Evolutionary conservation across 2,888 invertebrate genomes (phyloP).

Genomic region (Phorcus lineatus): DNA sequence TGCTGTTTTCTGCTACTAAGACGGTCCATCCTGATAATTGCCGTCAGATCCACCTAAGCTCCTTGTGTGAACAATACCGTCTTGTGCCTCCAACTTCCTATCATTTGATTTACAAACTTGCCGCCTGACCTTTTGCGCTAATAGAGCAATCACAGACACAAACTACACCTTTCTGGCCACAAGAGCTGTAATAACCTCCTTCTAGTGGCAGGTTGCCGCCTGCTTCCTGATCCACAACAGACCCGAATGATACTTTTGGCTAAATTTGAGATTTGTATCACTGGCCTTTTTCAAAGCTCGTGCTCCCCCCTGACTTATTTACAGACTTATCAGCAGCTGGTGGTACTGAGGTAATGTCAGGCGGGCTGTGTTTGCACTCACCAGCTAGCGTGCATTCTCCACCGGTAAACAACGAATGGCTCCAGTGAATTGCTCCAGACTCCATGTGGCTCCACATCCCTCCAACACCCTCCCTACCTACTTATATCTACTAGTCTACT

Average conservation of each 20-base stretch:
- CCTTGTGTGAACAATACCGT: not conserved
- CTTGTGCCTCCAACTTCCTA: not conserved
- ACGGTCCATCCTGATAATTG: conserved; percentile 3
- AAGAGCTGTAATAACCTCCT: not conserved
- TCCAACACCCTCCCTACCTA: too few species aligned
- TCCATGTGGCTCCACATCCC: too few species aligned
- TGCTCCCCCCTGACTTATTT: not conserved
- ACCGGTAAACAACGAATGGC: not conserved
- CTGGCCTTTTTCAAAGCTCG: not conserved
- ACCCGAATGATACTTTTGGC: not conserved
- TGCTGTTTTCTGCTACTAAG: not conserved
- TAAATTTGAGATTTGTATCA: not conserved
- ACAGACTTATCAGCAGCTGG: not conserved
- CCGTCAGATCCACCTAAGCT: conserved; percentile 6
- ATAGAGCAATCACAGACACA: conserved; percentile 3
- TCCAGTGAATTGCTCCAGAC: too few species aligned
- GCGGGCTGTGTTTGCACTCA: not conserved
- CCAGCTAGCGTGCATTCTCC: not conserved
- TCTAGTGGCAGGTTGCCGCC: not conserved
- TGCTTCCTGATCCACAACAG: not conserved
- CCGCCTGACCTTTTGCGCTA: not conserved
- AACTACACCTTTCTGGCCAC: not conserved
- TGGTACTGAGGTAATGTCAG: not conserved
- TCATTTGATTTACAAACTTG: conserved; percentile 13
- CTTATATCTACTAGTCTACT: too few species aligned